A percentile compares a stretch with the other conserved stretches of the same genome.
phyloP scores from a whole-genome alignment of 2,888 invertebrate species.

The Plebejus anna region DNA sequence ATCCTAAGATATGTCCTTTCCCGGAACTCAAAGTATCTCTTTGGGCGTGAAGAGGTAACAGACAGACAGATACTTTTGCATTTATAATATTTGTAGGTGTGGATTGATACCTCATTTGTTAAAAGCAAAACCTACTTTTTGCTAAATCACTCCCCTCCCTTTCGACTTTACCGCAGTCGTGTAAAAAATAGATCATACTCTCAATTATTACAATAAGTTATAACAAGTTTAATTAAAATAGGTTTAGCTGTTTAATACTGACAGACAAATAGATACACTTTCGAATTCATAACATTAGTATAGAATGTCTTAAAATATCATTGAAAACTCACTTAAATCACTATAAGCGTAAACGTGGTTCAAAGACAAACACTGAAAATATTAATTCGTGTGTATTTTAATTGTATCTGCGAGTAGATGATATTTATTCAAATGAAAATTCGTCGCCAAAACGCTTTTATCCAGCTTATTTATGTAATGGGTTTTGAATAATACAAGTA shows the following conservation, averaged over 20 bases:
- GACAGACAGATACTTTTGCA: too few relatives aligned
- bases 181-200: too few relatives aligned
- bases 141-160: too few relatives aligned
- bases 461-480: not conserved
- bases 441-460: constrained; percentile 9
- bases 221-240: too few relatives aligned
- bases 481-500: not conserved
- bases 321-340: constrained; percentile 1
- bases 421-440: constrained; percentile 11
- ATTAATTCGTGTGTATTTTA: constrained; percentile 1
- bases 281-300: not conserved
- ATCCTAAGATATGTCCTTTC: too few relatives aligned
- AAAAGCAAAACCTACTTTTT: too few relatives aligned
- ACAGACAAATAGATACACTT: not conserved
- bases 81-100: too few relatives aligned
- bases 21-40: too few relatives aligned
- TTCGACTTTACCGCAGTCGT: too few relatives aligned
- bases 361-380: constrained; percentile 12
- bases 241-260: not conserved
- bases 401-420: not conserved
- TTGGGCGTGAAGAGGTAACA: too few relatives aligned
- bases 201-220: too few relatives aligned
- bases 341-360: not conserved
- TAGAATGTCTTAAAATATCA: not conserved
- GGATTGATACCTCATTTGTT: too few relatives aligned